Base-by-base conservation (phyloP, 2,113 vertebrate species). In the Lepus timidus region DNA sequence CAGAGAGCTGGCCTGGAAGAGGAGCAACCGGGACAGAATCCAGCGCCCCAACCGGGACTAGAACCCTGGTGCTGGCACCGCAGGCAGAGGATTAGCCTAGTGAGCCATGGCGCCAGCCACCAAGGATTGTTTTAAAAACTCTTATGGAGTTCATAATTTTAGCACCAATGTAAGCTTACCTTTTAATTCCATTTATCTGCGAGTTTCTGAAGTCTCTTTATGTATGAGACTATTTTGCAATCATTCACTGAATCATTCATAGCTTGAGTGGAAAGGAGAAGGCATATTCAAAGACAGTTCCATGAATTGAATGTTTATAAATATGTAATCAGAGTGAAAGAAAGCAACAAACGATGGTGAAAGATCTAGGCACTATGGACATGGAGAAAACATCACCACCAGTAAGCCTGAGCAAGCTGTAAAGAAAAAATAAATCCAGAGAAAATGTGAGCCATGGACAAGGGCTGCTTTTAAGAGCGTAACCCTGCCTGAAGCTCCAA, bases 301-400 rank as follows among this genome's bases (percentile, higher is more conserved):
- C 12, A 62, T 44, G n/a, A 52, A 79, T 62, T 17, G 65, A 80
- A 33, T 31, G 20, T 58, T 74, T 86, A 29, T 33, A 65, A 68
- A 75, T 17, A 14, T 61, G 31, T 70, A 27, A 68, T 7, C 19
- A 33, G 27, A 19, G 4, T 70, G 80, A 85, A 85, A 29, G 31
- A 7, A 87, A 82, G 4, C 2, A 44, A 3, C 2, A 71, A 52
- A 64, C 9, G 25, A 33, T 39, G 3, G 13, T 58, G 4, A 4
- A 31, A 12, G 16, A 67, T 31, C 20, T n/a, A 33, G 33, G 22
- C 17, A 64, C 0, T 29, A 29, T 11, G 31, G 22, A 22, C 1
- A 33, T 0, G 0, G 31, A 5, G 6, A 27, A 29, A n/a, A 12
- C 11, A n/a, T 81, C 31, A 49, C 39, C 6, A 22, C 55, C 39